A percentile compares a stretch with the other conserved stretches of the same genome.
Evolutionary conservation across 2,113 vertebrate genomes (phyloP).

Genomic region (Motacilla alba): DNA sequence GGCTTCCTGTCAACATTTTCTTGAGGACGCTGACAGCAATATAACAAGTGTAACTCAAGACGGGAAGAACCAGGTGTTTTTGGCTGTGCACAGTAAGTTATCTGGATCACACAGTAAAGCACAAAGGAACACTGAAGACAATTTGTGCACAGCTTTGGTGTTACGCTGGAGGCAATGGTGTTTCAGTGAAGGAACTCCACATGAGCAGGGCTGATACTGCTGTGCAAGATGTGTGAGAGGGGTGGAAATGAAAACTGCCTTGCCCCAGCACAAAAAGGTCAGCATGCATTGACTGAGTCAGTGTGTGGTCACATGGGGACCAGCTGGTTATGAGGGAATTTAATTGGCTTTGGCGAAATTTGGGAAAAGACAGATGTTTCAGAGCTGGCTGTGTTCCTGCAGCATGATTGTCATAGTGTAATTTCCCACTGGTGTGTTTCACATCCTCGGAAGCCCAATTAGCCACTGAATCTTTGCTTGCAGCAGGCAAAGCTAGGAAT

Average conservation of each 20-base stretch:
- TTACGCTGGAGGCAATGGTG: background rate
- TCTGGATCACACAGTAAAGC: background rate
- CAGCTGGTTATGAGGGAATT: constrained; percentile 20
- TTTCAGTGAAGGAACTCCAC: background rate
- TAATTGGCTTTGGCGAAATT: background rate
- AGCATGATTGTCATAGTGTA: background rate
- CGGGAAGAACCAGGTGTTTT: background rate
- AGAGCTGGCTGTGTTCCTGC: constrained; percentile 18
- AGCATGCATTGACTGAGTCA: background rate
- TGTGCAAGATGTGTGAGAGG: background rate
- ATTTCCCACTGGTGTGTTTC: constrained; percentile 24
- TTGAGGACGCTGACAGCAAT: accelerated
- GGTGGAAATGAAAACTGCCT: background rate
- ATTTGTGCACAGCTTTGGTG: background rate
- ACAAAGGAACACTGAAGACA: background rate
- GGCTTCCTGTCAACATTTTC: background rate
- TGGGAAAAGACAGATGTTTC: constrained; percentile 47
- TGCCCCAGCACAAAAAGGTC: background rate
- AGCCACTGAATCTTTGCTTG: constrained; percentile 13
- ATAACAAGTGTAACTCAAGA: background rate
- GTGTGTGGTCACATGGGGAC: background rate
- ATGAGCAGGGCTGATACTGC: background rate
- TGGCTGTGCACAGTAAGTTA: background rate
- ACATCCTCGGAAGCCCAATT: background rate
- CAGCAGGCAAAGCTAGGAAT: background rate